phyloP scores from a whole-genome alignment of 2,888 invertebrate species.

The Lochmaea capreae region DNA sequence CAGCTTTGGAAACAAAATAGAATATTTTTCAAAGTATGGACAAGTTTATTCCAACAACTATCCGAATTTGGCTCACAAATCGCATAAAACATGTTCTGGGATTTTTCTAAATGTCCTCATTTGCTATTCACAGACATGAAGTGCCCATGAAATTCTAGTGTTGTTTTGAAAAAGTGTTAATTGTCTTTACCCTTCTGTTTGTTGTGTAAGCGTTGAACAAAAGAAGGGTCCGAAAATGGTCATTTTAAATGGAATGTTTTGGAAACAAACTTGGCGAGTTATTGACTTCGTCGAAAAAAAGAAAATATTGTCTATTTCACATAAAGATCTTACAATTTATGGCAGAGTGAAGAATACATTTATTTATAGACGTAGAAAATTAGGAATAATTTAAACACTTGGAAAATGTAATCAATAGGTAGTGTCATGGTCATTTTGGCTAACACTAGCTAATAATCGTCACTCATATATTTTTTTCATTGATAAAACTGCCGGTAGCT shows the following conservation, averaged over 20 bases:
- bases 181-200: neutral
- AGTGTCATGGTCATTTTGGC: too few relatives aligned
- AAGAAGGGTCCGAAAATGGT: neutral
- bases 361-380: too few relatives aligned
- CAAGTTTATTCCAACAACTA: neutral
- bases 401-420: too few relatives aligned
- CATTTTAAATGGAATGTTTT: neutral
- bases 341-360: too few relatives aligned
- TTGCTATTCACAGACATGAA: neutral
- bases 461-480: too few relatives aligned
- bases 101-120: neutral
- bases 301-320: neutral
- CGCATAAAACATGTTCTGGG: neutral
- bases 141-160: slow-evolving; percentile 2
- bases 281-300: neutral
- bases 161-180: neutral
- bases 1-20: neutral
- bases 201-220: neutral
- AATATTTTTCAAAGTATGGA: neutral
- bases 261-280: neutral
- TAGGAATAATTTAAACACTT: too few relatives aligned
- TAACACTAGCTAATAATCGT: too few relatives aligned
- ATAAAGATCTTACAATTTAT: neutral
- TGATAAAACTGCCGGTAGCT: too few relatives aligned
- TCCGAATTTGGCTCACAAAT: neutral